Evolutionary conservation across 2,113 vertebrate genomes (phyloP).

Genomic region (Urocitellus parryii): DNA sequence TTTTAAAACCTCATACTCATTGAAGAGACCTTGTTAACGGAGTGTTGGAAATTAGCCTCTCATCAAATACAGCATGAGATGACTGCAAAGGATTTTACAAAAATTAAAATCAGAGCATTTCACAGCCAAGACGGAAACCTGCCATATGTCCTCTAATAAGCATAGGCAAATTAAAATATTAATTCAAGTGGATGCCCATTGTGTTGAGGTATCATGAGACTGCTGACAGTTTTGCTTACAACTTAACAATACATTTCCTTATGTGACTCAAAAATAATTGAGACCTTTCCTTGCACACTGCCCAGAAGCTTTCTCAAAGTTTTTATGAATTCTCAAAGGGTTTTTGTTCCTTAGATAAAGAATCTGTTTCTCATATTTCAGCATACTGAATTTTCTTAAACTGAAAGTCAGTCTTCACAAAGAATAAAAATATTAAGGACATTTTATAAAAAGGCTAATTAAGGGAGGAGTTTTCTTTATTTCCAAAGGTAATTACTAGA

Average conservation of each 20-base stretch:
- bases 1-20: slow-evolving; percentile 47
- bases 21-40: neutral
- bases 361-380: slow-evolving; percentile 57
- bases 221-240: slow-evolving; percentile 5
- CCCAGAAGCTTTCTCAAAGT: slow-evolving; percentile 66
- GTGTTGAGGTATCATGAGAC: slow-evolving; percentile 19
- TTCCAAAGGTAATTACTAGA: slow-evolving; percentile 68
- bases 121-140: neutral
- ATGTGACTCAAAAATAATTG: slow-evolving; percentile 56
- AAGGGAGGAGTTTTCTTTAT: slow-evolving; percentile 68
- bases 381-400: slow-evolving; percentile 54
- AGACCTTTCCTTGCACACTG: slow-evolving; percentile 43
- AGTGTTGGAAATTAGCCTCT: slow-evolving; percentile 38
- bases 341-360: slow-evolving; percentile 59
- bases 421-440: slow-evolving; percentile 62
- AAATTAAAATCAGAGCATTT: slow-evolving; percentile 73
- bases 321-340: slow-evolving; percentile 42
- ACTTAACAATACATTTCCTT: slow-evolving; percentile 60
- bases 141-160: slow-evolving; percentile 59
- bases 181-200: slow-evolving; percentile 33
- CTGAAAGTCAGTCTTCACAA: slow-evolving; percentile 46
- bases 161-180: slow-evolving; percentile 49
- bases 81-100: slow-evolving; percentile 45
- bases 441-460: slow-evolving; percentile 63
- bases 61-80: slow-evolving; percentile 41